These are phyloP conservation scores for Reticulitermes lucifugus DNA, from an alignment of 2,888 invertebrate genomes.

Conservation along the genomic window DNA sequence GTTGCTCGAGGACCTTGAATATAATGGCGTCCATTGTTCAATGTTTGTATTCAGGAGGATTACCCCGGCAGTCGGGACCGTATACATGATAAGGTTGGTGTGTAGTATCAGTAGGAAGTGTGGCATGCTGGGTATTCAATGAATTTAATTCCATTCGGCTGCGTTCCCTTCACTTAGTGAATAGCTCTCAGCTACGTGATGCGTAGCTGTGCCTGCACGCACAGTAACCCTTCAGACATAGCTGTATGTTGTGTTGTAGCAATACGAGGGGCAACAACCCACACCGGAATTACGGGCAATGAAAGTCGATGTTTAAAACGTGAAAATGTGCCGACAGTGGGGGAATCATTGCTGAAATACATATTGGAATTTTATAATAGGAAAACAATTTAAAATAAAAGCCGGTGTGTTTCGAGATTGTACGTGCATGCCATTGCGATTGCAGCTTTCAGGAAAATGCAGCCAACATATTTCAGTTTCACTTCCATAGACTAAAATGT, in stretches of 20 bases:
- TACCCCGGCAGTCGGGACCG: not conserved
- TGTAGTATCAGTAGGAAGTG: slow-evolving; percentile 24
- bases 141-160: slow-evolving; percentile 24
- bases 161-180: not conserved
- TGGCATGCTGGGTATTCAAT: slow-evolving; percentile 20
- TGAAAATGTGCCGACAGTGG: not conserved
- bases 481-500: too few relatives aligned
- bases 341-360: not conserved
- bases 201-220: not conserved
- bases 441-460: too few relatives aligned
- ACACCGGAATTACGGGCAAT: not conserved
- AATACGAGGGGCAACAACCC: not conserved
- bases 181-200: not conserved
- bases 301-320: not conserved
- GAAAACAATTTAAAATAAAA: too few relatives aligned
- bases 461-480: too few relatives aligned
- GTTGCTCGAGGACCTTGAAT: not conserved
- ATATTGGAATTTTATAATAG: not conserved
- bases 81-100: slow-evolving; percentile 2
- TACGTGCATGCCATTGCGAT: too few relatives aligned
- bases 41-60: not conserved
- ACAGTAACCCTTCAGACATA: not conserved
- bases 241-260: slow-evolving; percentile 13
- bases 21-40: not conserved
- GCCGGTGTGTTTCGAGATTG: too few relatives aligned